Evolutionary conservation across 2,888 invertebrate species (phyloP).

Genomic region (Abrostola tripartita): DNA sequence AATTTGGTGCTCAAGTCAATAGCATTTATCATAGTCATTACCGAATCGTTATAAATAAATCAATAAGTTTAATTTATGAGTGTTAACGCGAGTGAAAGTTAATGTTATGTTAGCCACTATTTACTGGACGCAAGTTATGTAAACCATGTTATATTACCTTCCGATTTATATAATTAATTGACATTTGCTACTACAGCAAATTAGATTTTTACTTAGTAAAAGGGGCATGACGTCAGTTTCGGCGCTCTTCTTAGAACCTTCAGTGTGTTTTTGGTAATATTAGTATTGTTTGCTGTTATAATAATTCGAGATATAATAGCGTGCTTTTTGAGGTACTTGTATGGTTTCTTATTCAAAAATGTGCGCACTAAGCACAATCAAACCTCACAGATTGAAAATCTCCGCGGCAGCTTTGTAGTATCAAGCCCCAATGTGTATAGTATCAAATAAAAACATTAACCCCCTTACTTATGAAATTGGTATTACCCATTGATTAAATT

Average conservation of each 20-base stretch:
- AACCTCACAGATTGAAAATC: too few relatives aligned
- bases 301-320: too few relatives aligned
- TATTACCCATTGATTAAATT: too few relatives aligned
- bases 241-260: too few relatives aligned
- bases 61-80: conserved; percentile 67
- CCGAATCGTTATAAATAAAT: conserved; percentile 58
- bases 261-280: too few relatives aligned
- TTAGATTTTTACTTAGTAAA: not conserved
- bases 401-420: too few relatives aligned
- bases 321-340: not conserved
- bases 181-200: conserved; percentile 25
- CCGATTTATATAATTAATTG: conserved; percentile 52
- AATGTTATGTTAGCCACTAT: conserved; percentile 61
- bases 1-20: conserved; percentile 58
- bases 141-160: conserved; percentile 45
- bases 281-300: too few relatives aligned
- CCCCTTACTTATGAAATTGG: too few relatives aligned
- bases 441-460: too few relatives aligned
- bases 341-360: not conserved
- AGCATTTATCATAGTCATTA: conserved; percentile 73
- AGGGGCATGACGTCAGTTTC: too few relatives aligned
- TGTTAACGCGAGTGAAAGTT: conserved; percentile 64
- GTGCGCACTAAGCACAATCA: too few relatives aligned
- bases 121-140: conserved; percentile 46
- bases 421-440: too few relatives aligned